Base-by-base conservation (phyloP, 2,113 vertebrate genomes). In the Paradoxurus hermaphroditus region DNA sequence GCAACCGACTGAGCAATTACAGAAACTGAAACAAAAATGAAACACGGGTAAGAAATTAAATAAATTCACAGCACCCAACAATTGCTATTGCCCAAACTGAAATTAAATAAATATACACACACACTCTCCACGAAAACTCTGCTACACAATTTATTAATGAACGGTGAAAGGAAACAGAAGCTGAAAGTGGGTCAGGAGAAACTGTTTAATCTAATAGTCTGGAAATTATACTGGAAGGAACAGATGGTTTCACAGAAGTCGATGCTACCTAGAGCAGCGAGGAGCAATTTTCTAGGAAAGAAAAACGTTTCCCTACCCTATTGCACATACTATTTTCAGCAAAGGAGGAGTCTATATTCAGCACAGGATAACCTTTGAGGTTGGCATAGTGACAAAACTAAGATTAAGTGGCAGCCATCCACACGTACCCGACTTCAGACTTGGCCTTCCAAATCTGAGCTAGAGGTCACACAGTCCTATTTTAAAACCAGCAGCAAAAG, bases 11-110 rank as follows among this genome's bases (percentile, higher is more conserved):
- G 11, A 93, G 41, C 95, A 97, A 96, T 27, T 88, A 94, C 23
- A 98, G 98, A 98, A 92, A 90, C 44, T 29, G 31, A 96, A 98
- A 97, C 41, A 88, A 34, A 0, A 97, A 98, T 53, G 87, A 98
- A 98, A 94, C 90, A 39, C 77, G 94, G 92, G 65, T 79, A 98
- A 95, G 86, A 98, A 98, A 98, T 98, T 70, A 97, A 98, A 77
- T 97, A 98, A 97, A 84, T 96, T 93, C 18, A 89, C 36, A 84
- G 31, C 11, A 21, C 91, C 84, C 95, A 97, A 91, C 53, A 82
- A 93, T 31, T 90, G 94, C 53, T 98, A 98, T 96, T 97, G 90
- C 44, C 65, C 94, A 98, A 72, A 93, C 46, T 65, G 96, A 98
- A 98, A 98, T 98, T 75, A 97, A 98, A 84, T 95, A 97, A 92